Base-by-base conservation (phyloP, 2,797 vertebrate genomes). In the Malacoctenus gilli region DNA sequence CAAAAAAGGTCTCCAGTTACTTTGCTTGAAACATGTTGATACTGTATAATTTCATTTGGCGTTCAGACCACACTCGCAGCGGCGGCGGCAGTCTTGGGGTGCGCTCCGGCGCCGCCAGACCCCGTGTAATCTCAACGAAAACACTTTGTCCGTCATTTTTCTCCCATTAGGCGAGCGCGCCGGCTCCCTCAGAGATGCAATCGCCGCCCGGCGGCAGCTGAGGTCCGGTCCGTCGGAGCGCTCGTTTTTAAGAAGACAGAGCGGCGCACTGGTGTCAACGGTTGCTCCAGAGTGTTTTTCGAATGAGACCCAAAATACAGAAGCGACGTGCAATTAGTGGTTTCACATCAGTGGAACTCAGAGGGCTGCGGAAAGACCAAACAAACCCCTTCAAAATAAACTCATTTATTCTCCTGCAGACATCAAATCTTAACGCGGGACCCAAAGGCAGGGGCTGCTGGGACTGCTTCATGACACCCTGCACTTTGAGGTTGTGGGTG, bases 11-110 rank as follows among this genome's bases (percentile, higher is more conserved):
- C 58, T 63, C 28, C 6, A 46, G 63, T 77, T 76, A 62, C 64
- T 8, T 58, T 21, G 13, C 60, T 60, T 83, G 46, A 58, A 73
- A 71, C 48, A 56, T 40, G 54, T 57, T 70, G 50, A 65, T 53
- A 16, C 18, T 34, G 54, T 74, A 59, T 72, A 63, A 77, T 72
- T 67, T 36, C 43, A 70, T 62, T 74, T 82, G 59, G 65, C 59
- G 7, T 34, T 44, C 32, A 37, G 20, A 61, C 38, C 49, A 25
- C 35, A 50, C 16, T 37, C 58, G 39, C 18, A 58, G 44, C 32
- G 47, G 43, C 58, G 51, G 36, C 49, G 65, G 43, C 53, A 28
- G 13, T 44, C 56, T 40, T 43, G 22, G 22, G 41, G 25, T 1
- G 8, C 52, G 15, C 37, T 30, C 28, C 37, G 58, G 53, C 47